These are phyloP conservation scores for Drosophila tripunctata DNA, from an alignment of 2,888 invertebrate species.

Conservation along the genomic window DNA sequence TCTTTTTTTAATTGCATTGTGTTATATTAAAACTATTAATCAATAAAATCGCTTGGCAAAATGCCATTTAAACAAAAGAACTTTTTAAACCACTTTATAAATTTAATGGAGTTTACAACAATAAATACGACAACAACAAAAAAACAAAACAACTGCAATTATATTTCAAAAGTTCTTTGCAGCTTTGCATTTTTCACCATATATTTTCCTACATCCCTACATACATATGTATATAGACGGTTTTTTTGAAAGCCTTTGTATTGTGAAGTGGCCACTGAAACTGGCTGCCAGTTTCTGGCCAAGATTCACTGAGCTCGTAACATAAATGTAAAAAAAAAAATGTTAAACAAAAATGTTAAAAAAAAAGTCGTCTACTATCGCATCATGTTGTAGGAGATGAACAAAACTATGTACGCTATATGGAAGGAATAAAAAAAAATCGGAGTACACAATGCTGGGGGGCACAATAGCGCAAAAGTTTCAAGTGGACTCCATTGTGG, in stretches of 20 bases:
- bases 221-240: background rate
- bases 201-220: background rate
- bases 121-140: conserved; percentile 11
- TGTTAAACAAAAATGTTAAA: too few relatives aligned
- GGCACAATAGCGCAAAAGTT: conserved; percentile 74
- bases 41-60: conserved; percentile 40
- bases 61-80: conserved; percentile 1
- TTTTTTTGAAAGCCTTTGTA: conserved; percentile 22
- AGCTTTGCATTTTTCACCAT: conserved; percentile 32
- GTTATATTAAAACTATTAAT: conserved; percentile 74
- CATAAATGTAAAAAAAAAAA: conserved; percentile 50
- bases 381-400: background rate
- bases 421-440: conserved; percentile 24
- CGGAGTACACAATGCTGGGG: conserved; percentile 54
- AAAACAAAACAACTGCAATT: conserved; percentile 68
- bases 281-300: conserved; percentile 39
- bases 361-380: conserved; percentile 27
- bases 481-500: conserved; percentile 69
- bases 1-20: conserved; percentile 43
- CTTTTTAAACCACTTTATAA: conserved; percentile 59
- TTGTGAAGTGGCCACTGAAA: conserved; percentile 25
- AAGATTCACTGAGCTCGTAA: conserved; percentile 69
- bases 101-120: conserved; percentile 62
- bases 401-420: background rate
- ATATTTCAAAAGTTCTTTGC: conserved; percentile 71